Conservation (phyloP, 2,113 vertebrate species). For the Halichoeres trimaculatus region DNA sequence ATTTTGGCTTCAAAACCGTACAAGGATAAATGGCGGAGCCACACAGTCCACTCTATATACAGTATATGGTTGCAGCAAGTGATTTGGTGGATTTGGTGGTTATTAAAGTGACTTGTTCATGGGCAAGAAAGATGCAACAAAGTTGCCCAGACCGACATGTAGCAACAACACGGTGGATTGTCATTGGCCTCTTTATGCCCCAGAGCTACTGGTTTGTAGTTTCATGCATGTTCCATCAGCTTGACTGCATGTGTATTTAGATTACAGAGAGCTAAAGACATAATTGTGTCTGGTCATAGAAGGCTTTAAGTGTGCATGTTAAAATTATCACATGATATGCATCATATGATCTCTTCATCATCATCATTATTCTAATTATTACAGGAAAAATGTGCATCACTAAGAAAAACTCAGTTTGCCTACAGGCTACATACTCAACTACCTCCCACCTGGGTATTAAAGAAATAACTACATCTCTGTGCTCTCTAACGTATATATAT, state of each 20-base stretch:
- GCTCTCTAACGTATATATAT: neutral
- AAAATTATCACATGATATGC: constrained; percentile 33
- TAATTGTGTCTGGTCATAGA: neutral
- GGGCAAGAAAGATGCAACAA: neutral
- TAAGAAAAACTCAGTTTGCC: constrained; percentile 30
- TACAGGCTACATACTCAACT: constrained; percentile 41
- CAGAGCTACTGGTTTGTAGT: neutral
- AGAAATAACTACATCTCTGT: neutral
- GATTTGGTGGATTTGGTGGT: no score
- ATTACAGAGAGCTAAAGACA: neutral
- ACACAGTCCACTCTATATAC: no score
- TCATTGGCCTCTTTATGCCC: neutral
- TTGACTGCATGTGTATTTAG: neutral
- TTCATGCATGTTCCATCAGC: neutral
- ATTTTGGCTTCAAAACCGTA: no score
- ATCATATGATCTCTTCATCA: constrained; percentile 37
- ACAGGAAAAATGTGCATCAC: constrained; percentile 45
- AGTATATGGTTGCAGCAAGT: no score
- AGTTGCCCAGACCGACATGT: neutral
- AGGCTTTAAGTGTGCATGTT: neutral
- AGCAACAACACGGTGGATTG: neutral
- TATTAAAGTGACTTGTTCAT: no score
- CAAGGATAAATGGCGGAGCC: no score
- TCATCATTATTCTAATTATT: constrained; percentile 46
- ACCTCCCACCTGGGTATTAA: constrained; percentile 49